Conservation (phyloP, 1,140 invertebrate species). For the Macrotrachela quadricornifera region DNA sequence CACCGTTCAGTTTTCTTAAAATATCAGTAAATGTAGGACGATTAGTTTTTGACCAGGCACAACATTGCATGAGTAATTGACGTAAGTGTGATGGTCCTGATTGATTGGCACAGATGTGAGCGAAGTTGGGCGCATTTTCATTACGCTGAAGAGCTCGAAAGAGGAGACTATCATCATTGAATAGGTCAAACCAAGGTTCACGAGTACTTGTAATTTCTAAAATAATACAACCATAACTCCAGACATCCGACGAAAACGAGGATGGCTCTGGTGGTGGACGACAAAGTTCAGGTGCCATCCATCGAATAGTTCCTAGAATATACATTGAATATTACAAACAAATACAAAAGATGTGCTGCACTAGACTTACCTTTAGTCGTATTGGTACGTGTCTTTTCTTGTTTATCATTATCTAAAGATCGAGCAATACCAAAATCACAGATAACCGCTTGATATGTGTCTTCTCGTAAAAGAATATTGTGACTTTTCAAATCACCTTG, state of each 20-base stretch:
- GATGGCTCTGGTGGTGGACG: not conserved
- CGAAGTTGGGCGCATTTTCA: too few relatives aligned
- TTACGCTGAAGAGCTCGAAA: too few relatives aligned
- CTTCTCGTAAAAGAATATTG: not conserved
- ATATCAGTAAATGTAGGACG: too few relatives aligned
- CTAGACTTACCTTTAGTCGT: not conserved
- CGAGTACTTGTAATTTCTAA: not conserved
- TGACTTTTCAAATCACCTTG: not conserved
- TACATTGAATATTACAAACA: too few relatives aligned
- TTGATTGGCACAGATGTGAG: too few relatives aligned
- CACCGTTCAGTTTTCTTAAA: too few relatives aligned
- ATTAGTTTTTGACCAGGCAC: too few relatives aligned
- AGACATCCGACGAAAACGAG: not conserved
- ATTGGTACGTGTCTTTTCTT: not conserved
- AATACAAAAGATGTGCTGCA: too few relatives aligned
- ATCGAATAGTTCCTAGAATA: not conserved
- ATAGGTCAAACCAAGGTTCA: too few relatives aligned
- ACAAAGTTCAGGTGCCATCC: slow-evolving; percentile 2
- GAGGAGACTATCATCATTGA: too few relatives aligned
- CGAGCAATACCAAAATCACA: not conserved
- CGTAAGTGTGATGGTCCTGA: too few relatives aligned
- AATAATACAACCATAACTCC: slow-evolving; percentile 2
- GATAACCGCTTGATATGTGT: not conserved
- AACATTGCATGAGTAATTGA: too few relatives aligned
- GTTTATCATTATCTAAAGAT: not conserved